Percentiles rank a stretch among this genome's conserved stretches.
Conservation (phyloP, 2,113 vertebrate species). For the Malaclemys terrapin region DNA sequence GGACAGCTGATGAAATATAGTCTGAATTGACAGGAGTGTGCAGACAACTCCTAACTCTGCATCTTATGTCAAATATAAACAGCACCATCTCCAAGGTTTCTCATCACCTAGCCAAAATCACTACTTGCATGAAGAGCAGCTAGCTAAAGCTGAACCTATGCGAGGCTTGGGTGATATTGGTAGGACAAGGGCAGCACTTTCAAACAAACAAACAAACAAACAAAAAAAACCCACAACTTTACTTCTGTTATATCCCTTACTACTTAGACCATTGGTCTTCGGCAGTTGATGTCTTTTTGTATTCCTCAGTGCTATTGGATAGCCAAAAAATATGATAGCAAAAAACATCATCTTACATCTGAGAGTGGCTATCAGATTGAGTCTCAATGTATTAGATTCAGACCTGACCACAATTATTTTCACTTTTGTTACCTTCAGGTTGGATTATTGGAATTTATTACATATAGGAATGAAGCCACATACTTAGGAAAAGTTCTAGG, state of each 20-base stretch:
- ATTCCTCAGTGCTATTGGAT: background rate
- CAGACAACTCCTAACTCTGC: slow-evolving; percentile 75
- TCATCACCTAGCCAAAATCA: slow-evolving; percentile 72
- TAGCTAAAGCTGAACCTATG: slow-evolving; percentile 32
- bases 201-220: background rate
- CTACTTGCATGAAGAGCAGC: slow-evolving; percentile 25
- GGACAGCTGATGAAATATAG: slow-evolving; percentile 70
- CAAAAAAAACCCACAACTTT: background rate
- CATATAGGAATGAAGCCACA: no score
- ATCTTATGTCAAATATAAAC: slow-evolving; percentile 72
- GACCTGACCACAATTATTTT: no score
- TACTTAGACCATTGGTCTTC: rapidly evolving
- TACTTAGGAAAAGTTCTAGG: no score
- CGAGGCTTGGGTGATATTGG: slow-evolving; percentile 3
- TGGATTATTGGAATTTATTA: no score
- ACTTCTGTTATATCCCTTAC: background rate
- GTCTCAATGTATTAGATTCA: no score
- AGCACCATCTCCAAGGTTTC: slow-evolving; percentile 73
- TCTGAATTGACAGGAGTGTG: slow-evolving; percentile 45
- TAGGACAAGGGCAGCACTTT: background rate
- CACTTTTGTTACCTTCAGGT: no score
- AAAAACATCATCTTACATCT: background rate
- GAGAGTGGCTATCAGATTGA: no score
- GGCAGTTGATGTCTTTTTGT: background rate
- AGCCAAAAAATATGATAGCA: rapidly evolving